Evolutionary conservation across 2,113 vertebrate species (phyloP).

Genomic region (Eonycteris spelaea): DNA sequence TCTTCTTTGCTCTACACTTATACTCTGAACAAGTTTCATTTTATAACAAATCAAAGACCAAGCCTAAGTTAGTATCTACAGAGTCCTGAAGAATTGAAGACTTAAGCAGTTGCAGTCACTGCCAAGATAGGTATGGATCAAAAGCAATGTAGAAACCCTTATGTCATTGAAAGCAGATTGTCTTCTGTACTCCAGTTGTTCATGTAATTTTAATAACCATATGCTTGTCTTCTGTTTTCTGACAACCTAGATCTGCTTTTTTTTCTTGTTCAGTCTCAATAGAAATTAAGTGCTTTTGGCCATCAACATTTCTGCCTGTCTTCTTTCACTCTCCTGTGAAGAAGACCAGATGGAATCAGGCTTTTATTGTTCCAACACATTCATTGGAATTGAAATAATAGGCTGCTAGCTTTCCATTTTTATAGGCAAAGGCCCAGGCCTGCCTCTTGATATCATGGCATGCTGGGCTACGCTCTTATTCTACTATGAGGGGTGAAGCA

Average conservation of each 20-base stretch:
- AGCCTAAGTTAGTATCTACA: background rate
- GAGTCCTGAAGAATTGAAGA: background rate
- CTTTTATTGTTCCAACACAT: background rate
- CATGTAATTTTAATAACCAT: slow-evolving; percentile 32
- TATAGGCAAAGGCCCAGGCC: background rate
- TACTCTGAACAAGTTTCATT: background rate
- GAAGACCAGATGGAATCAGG: background rate
- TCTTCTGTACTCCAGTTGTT: background rate
- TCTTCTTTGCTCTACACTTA: background rate
- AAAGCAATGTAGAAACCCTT: background rate
- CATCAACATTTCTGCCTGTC: background rate
- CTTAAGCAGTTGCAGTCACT: background rate
- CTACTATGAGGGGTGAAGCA: background rate
- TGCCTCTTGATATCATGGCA: background rate
- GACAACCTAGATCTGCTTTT: background rate
- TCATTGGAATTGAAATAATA: slow-evolving; percentile 3
- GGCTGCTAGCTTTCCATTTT: background rate
- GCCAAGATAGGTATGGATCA: background rate
- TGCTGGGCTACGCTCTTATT: background rate
- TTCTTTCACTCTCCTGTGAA: slow-evolving; percentile 20
- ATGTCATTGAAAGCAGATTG: background rate
- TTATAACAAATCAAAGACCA: background rate
- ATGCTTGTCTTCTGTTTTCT: slow-evolving; percentile 45
- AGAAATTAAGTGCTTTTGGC: slow-evolving; percentile 52
- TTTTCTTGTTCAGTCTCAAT: slow-evolving; percentile 29